Conservation (phyloP, 2,113 vertebrate genomes). For the Calyptommatus sinebrachiatus region DNA sequence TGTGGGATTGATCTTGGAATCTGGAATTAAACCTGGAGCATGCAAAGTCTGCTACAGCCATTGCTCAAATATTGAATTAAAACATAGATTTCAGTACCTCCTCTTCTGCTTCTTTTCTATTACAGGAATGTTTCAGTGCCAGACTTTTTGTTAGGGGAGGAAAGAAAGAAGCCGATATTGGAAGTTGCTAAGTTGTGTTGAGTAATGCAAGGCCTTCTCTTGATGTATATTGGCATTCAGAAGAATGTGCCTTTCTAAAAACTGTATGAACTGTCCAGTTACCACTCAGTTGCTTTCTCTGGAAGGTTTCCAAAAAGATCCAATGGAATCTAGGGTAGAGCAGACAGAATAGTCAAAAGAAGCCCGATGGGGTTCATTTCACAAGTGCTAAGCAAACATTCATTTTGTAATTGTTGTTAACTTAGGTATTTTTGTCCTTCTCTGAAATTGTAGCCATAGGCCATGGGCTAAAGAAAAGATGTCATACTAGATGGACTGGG, state of each 20-base stretch:
- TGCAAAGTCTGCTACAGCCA: neutral
- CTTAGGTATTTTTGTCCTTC: constrained; percentile 19
- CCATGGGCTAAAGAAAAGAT: constrained; percentile 41
- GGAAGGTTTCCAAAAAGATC: constrained; percentile 21
- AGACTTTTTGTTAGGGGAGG: constrained; percentile 47
- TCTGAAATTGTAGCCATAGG: constrained; percentile 47
- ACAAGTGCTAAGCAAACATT: constrained; percentile 13
- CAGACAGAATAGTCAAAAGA: constrained; percentile 18
- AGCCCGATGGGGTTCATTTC: neutral
- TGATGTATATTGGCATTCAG: constrained; percentile 34
- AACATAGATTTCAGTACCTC: constrained; percentile 61
- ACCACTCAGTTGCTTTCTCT: constrained; percentile 35
- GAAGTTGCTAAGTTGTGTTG: constrained; percentile 54
- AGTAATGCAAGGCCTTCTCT: constrained; percentile 51
- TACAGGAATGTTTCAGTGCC: constrained; percentile 63
- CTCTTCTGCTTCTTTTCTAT: constrained; percentile 61
- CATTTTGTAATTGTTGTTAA: constrained; percentile 18
- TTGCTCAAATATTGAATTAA: constrained; percentile 46
- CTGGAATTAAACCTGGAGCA: neutral
- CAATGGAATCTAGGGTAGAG: constrained; percentile 30
- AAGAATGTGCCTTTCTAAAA: constrained; percentile 41
- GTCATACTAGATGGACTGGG: constrained; percentile 52
- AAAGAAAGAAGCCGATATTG: constrained; percentile 52
- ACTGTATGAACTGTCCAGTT: constrained; percentile 24
- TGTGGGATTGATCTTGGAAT: neutral